Evolutionary conservation across 2,797 vertebrate species (phyloP).

Genomic region (Sebastes hubbsi): DNA sequence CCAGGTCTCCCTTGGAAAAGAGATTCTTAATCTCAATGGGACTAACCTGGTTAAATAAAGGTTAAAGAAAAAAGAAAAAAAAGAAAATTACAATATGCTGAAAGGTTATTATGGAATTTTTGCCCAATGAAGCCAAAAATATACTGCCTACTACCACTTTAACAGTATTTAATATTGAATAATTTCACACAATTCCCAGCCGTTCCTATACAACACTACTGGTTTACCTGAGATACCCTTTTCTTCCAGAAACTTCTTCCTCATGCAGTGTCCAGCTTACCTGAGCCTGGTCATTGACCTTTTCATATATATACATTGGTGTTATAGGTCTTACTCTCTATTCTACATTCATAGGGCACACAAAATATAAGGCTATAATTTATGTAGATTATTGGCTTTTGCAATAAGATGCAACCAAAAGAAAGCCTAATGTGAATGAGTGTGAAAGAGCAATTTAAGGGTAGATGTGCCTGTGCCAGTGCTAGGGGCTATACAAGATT

Average conservation of each 20-base stretch:
- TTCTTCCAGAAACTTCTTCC: background rate
- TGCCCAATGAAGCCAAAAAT: too few species aligned
- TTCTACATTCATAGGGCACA: conserved; percentile 57
- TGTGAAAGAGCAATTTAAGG: conserved; percentile 87
- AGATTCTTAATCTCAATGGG: too few species aligned
- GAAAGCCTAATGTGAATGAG: conserved; percentile 82
- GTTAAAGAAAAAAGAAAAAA: fast-evolving
- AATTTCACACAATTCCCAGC: background rate
- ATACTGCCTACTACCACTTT: fast-evolving
- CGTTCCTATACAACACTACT: background rate
- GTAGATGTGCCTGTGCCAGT: conserved; percentile 80
- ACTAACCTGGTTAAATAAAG: too few species aligned
- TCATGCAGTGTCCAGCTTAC: background rate
- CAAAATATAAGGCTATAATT: conserved; percentile 73
- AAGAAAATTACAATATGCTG: too few species aligned
- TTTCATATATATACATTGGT: conserved; percentile 13
- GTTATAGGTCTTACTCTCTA: conserved; percentile 52
- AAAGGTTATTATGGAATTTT: too few species aligned
- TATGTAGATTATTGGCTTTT: conserved; percentile 77
- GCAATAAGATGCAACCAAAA: conserved; percentile 84
- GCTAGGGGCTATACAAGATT: conserved; percentile 84
- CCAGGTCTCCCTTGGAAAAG: too few species aligned
- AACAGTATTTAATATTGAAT: background rate
- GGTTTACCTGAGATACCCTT: background rate
- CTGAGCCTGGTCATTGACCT: conserved; percentile 1